Percentiles rank a stretch among this genome's conserved stretches.
phyloP scores from a whole-genome alignment of 1,140 invertebrate genomes.

The Drosophila orosa region DNA sequence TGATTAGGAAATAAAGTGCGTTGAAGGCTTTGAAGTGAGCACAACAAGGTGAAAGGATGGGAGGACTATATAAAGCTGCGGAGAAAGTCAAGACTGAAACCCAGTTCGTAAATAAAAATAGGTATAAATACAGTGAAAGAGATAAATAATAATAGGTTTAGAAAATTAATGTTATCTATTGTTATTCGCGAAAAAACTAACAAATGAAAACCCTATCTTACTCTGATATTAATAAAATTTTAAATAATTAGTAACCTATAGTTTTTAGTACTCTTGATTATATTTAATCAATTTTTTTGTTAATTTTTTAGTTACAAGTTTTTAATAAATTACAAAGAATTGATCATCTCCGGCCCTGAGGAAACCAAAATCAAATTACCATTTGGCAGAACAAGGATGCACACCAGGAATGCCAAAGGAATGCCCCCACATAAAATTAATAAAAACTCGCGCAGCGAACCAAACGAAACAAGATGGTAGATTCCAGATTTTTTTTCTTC shows the following conservation, averaged over 20 bases:
- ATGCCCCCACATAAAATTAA: slow-evolving; percentile 8
- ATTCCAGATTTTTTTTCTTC: not conserved
- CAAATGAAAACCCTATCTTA: too few species aligned
- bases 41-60: not conserved
- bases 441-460: not conserved
- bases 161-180: not conserved
- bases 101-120: not conserved
- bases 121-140: not conserved
- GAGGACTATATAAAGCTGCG: too few species aligned
- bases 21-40: slow-evolving; percentile 31
- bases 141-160: not conserved
- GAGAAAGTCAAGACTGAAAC: not conserved
- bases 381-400: not conserved
- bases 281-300: not conserved
- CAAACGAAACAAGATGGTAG: slow-evolving; percentile 29
- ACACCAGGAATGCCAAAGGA: not conserved
- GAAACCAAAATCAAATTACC: not conserved
- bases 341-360: not conserved
- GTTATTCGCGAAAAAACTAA: too few species aligned
- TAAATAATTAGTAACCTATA: not conserved
- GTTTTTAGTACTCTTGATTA: not conserved
- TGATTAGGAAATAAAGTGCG: slow-evolving; percentile 23
- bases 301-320: not conserved
- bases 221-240: not conserved
- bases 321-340: not conserved